Evolutionary conservation across 2,113 vertebrate species (phyloP), one percentile per base, ranked within the genome.

Genomic region (Clarias macrocephalus): DNA sequence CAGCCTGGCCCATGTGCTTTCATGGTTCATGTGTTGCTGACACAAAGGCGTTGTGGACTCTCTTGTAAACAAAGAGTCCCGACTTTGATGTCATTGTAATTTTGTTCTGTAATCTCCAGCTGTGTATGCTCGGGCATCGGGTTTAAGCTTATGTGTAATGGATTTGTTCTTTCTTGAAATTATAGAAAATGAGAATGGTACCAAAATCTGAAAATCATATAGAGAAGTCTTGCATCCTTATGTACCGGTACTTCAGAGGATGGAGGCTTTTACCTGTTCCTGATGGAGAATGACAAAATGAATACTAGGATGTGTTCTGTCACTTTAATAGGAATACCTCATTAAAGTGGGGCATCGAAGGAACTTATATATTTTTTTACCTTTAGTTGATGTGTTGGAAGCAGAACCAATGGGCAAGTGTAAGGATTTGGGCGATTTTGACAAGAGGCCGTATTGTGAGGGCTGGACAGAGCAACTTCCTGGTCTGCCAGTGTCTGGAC

Each of bases 71-170:
- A 57, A 75, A 76, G 30, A 37, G 75, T 62, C 52, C 52, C 7
- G 48, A 60, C 30, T 84, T 13, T 76, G 75, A 70, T 1, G n/a
- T 52, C 57, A n/a, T 63, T 76, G 25, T 48, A 37, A 62, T 80
- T 85, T 70, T 60, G 5, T 72, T 16, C 54, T 79, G 60, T 62
- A 54, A 83, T 63, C 18, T 63, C 42, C 56, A 83, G 59, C 42
- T 37, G 13, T 18, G 4, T 25, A 11, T 54, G 48, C 9, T 25
- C 11, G 48, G 16, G 23, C 42, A 76, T 76, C 48, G 25, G 42
- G 1, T 54, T 76, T 11, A 1, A n/a, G 52, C 73, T 28, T 54
- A 56, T 56, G 56, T 77, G 48, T 52, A 52, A 13, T 52, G 13
- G 48, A 77, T 28, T 54, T 52, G 75, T 28, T 56, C 15, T 13